These are phyloP conservation scores for Halictus ligatus DNA, from an alignment of 2,888 invertebrate genomes.

Conservation along the genomic window DNA sequence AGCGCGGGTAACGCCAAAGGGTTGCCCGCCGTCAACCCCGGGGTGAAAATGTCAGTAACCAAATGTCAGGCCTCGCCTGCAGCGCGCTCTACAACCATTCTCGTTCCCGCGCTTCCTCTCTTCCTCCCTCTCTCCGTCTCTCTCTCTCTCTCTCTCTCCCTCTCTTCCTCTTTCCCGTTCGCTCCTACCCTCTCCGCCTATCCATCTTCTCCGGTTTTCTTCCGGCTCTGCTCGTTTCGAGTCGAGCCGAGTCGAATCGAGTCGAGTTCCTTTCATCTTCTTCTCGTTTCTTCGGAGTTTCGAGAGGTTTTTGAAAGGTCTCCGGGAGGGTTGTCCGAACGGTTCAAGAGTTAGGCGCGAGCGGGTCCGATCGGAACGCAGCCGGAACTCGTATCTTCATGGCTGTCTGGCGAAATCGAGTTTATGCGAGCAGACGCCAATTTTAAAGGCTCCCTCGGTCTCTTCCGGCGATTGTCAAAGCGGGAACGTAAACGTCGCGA, in stretches of 20 bases:
- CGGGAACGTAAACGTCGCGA: conserved; percentile 59
- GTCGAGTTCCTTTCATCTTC: background rate
- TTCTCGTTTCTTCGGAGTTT: background rate
- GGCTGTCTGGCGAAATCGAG: conserved; percentile 27
- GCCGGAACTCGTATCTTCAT: conserved; percentile 12
- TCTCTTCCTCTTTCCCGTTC: conserved; percentile 2
- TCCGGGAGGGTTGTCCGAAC: background rate
- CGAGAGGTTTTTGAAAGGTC: background rate
- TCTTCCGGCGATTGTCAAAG: conserved; percentile 67
- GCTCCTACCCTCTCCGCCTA: conserved; percentile 16
- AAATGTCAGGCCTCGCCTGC: conserved; percentile 77
- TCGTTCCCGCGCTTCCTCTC: conserved; percentile 41
- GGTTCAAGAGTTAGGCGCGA: background rate
- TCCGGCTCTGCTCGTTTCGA: conserved; percentile 20
- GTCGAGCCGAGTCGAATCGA: background rate
- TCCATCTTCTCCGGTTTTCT: conserved; percentile 15
- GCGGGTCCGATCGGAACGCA: background rate
- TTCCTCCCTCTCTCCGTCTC: background rate
- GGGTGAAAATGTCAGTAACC: conserved; percentile 83
- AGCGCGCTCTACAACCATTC: conserved; percentile 59
- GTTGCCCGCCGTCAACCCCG: conserved; percentile 81
- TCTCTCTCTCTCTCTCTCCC: background rate
- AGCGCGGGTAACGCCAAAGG: conserved; percentile 82
- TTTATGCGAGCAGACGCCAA: conserved; percentile 47
- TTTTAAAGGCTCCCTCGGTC: conserved; percentile 61